Evolutionary conservation across 2,113 vertebrate species (phyloP), one percentile per base, ranked within the genome.

Genomic region (Erpornis zantholeuca): DNA sequence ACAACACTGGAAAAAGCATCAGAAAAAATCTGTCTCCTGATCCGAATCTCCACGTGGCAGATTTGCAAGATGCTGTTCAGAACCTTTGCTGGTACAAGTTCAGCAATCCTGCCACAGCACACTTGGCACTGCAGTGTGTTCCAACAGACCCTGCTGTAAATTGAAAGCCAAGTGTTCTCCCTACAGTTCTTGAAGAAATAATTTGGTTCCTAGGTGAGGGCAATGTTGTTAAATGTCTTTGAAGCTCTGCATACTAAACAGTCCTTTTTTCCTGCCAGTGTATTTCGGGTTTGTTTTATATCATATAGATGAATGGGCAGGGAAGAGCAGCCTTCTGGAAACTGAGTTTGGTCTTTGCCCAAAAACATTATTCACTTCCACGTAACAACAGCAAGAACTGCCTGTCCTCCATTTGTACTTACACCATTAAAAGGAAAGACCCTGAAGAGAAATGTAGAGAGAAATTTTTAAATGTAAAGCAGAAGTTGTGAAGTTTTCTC

Each of bases 241-340:
- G 87, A 90, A 95, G 66, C 53, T 82, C 92, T 85, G 85, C 81
- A 93, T 96, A 82, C 87, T 81, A 92, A 96, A 44, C 29, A 94
- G 91, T 11, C 31, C 22, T 69, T 75, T 90, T 80, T 73, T n/a
- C 77, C 73, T 88, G 80, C 54, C 72, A 69, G 57, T 73, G 28
- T 66, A 61, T 80, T 93, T 86, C 85, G 47, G 38, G 61, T 79
- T 93, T 3, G 0, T 94, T 95, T 85, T 89, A 52, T 73, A 90
- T 81, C 79, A 59, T 23, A 71, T 4, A 92, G 93, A 90, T 65
- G 60, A 93, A 94, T 35, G 47, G 69, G 49, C 85, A 94, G 69
- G 47, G 63, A 86, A 88, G 50, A 73, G 60, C 72, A 77, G 82
- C 40, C 65, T 91, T 91, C 93, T 92, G 88, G 93, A 97, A 96